Base-by-base conservation (phyloP, 2,888 invertebrate genomes). In the Agonopterix subpropinquella region DNA sequence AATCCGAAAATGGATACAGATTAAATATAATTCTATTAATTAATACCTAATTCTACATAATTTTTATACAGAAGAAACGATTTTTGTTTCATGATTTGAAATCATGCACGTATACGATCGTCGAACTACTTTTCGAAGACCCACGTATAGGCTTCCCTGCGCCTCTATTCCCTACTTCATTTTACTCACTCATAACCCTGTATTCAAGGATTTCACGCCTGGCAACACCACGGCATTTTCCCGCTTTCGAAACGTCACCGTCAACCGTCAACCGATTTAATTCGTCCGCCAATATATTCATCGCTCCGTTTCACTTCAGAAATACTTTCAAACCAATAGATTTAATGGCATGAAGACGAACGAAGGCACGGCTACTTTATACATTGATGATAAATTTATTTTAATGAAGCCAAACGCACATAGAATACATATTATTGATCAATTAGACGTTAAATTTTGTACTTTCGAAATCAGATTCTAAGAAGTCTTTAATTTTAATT, bases 401-500 rank as follows among this genome's bases (percentile, higher is more conserved):
- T 68, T 67, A 78, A 67, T 73, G 78, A 86, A 88, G 87, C 87
- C 83, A 84, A 85, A 86, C 80, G 81, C 77, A 82, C 79, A 79
- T 84, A 85, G 73, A 85, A 76, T 82, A 84, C 68, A 68, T 69
- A 80, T 28, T 46, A 80, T 77, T 78, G 80, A 77, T 83, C 79
- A 71, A 72, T 76, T 72, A 81, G 77, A 85, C 82, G 78, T 83
- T 72, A 75, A 74, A 76, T 80, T 87, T 88, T 88, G 87, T 88
- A 88, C 87, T 88, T 82, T 88, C 82, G 77, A 83, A 83, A 83
- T 85, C 85, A 85, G 86, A 86, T 86, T 85, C 83, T 85, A 83
- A 81, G 85, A 85, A 85, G 85, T 87, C 85, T 86, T 86, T 84
- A 74, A 69, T 77, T 80, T 77, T 62, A 8, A n/a, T 65, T 83